Conservation (phyloP, 2,113 vertebrate species). For the Egretta garzetta region DNA sequence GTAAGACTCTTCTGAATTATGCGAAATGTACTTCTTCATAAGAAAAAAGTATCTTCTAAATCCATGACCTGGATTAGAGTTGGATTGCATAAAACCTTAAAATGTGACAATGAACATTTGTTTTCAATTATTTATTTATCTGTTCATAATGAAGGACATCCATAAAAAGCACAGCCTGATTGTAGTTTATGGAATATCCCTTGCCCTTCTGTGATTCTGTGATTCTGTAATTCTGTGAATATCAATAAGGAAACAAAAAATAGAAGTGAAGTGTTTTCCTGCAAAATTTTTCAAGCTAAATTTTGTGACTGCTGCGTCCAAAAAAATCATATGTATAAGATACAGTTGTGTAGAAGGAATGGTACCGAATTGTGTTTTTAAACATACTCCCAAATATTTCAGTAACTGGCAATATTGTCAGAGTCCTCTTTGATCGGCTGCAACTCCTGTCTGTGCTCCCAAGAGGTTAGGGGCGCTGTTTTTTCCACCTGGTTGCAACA, state of each 20-base stretch:
- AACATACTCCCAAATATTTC: not conserved
- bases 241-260: not conserved
- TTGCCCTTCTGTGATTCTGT: no score
- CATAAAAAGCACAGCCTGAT: not conserved
- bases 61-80: not conserved
- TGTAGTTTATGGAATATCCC: not conserved
- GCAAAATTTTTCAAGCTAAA: not conserved
- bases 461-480: not conserved
- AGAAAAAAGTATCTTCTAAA: conserved; percentile 33
- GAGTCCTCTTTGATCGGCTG: not conserved
- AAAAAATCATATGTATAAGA: not conserved
- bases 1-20: conserved; percentile 60
- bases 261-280: not conserved
- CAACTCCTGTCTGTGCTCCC: not conserved
- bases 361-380: not conserved
- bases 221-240: no score
- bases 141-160: not conserved
- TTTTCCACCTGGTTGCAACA: not conserved
- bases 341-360: not conserved
- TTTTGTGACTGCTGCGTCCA: not conserved
- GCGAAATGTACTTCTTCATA: conserved; percentile 29
- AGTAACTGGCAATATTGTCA: not conserved
- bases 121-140: not conserved
- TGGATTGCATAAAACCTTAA: not conserved
- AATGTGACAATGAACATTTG: not conserved